Conservation (phyloP, 2,113 vertebrate genomes). For the Grammomys surdaster region DNA sequence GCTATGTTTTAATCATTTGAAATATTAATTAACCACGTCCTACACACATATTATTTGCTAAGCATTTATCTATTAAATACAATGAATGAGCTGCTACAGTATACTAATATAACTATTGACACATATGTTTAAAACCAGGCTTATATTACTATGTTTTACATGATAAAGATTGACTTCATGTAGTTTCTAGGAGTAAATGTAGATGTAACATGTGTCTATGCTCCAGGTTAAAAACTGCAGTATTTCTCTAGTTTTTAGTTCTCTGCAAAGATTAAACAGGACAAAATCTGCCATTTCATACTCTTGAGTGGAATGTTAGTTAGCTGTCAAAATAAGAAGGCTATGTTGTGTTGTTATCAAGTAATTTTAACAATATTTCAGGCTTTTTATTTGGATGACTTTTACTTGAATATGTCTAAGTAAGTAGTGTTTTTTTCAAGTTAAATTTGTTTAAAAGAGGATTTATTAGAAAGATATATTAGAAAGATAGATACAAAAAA, state of each 20-base stretch:
- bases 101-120: not conserved
- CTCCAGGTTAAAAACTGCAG: rapidly evolving
- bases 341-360: not conserved
- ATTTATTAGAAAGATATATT: not conserved
- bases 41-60: not conserved
- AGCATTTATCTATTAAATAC: conserved; percentile 27
- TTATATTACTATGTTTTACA: not conserved
- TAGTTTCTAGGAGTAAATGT: not conserved
- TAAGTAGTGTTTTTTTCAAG: not conserved
- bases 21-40: not conserved
- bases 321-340: not conserved
- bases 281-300: not conserved
- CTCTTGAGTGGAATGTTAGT: not conserved
- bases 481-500: not conserved
- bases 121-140: not conserved
- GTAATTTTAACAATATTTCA: not conserved
- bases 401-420: not conserved
- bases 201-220: not conserved
- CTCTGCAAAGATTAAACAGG: not conserved
- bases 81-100: not conserved
- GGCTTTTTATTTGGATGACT: not conserved
- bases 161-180: not conserved
- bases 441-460: not conserved
- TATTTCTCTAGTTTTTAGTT: not conserved
- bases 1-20: not conserved